A percentile compares a stretch with the other conserved stretches of the same genome.
These are phyloP conservation scores for Tetrax tetrax DNA, from an alignment of 2,113 vertebrate species.

Conservation along the genomic window DNA sequence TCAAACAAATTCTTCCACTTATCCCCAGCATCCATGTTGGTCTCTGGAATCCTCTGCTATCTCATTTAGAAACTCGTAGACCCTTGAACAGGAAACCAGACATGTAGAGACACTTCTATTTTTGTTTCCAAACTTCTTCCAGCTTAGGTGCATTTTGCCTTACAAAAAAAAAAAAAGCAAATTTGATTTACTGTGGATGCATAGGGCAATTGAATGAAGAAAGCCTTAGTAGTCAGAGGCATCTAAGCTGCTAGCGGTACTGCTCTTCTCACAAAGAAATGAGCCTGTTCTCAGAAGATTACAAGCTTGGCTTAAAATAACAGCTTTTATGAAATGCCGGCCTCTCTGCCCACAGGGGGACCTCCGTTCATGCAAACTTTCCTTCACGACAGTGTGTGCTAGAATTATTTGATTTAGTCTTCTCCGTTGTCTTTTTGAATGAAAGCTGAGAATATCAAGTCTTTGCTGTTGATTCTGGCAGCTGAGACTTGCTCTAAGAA, in stretches of 20 bases:
- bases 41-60: background rate
- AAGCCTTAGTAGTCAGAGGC: background rate
- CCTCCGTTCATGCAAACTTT: background rate
- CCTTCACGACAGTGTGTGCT: background rate
- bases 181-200: background rate
- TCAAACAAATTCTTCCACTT: background rate
- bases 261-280: background rate
- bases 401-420: slow-evolving; percentile 1
- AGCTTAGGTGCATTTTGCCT: background rate
- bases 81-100: accelerated
- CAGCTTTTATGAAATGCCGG: background rate
- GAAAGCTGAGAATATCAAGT: background rate
- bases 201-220: background rate
- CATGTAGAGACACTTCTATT: background rate
- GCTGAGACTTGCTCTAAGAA: background rate
- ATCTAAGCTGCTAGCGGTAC: background rate
- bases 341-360: background rate
- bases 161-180: background rate
- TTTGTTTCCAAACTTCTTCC: background rate
- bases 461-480: background rate
- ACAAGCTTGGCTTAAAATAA: background rate
- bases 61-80: background rate
- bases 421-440: background rate
- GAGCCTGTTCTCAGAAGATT: background rate
- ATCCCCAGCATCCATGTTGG: background rate